These are phyloP conservation scores for Melipona beecheii DNA, from an alignment of 2,888 invertebrate genomes.

Conservation along the genomic window DNA sequence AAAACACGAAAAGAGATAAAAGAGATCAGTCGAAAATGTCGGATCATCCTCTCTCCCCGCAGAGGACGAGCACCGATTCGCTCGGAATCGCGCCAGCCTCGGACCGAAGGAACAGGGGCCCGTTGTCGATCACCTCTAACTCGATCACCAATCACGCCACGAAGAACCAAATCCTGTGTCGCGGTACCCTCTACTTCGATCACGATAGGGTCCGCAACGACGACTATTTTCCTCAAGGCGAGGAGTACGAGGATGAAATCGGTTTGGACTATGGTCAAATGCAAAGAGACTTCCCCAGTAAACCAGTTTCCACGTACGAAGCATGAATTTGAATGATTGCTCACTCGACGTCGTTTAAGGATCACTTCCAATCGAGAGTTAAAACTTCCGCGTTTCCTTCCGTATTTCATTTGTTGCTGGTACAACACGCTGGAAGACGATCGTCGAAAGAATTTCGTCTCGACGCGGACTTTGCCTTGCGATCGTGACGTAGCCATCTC, in stretches of 20 bases:
- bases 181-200: background rate
- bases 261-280: constrained; percentile 64
- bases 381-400: background rate
- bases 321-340: background rate
- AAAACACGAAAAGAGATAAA: constrained; percentile 20
- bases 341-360: background rate
- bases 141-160: background rate
- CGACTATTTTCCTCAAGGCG: constrained; percentile 79
- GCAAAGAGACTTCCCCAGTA: constrained; percentile 6
- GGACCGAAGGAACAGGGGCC: constrained; percentile 49
- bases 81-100: constrained; percentile 29
- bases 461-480: constrained; percentile 15
- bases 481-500: background rate
- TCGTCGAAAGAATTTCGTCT: background rate
- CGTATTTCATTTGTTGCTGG: background rate
- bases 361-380: background rate
- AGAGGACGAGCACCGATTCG: constrained; percentile 44
- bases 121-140: constrained; percentile 48
- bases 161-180: background rate
- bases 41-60: constrained; percentile 58
- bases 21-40: constrained; percentile 33
- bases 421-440: background rate
- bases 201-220: constrained; percentile 70
- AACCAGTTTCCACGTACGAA: constrained; percentile 4
- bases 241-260: constrained; percentile 77